phyloP scores from a whole-genome alignment of 2,888 invertebrate species.

The Brachylomia viminalis region DNA sequence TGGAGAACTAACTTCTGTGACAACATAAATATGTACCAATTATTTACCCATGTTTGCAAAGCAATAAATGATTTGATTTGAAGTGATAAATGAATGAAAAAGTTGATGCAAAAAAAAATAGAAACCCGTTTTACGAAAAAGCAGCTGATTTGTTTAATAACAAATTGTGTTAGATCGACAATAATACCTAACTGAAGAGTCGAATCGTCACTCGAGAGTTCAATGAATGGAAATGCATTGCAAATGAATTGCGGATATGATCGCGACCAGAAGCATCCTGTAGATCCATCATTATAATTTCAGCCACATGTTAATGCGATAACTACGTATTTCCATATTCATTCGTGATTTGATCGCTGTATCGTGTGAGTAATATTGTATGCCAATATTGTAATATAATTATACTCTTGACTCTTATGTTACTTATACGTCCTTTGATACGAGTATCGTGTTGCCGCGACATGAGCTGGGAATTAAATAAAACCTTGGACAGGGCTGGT shows the following conservation, averaged over 20 bases:
- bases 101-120: not conserved
- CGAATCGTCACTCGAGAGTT: slow-evolving; percentile 13
- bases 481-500: slow-evolving; percentile 54
- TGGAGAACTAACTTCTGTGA: too few relatives aligned
- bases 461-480: slow-evolving; percentile 57
- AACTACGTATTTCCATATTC: slow-evolving; percentile 40
- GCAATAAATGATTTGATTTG: too few relatives aligned
- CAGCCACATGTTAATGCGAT: slow-evolving; percentile 19
- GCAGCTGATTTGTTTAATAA: not conserved
- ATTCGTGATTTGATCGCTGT: slow-evolving; percentile 24
- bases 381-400: slow-evolving; percentile 29
- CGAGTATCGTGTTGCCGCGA: slow-evolving; percentile 53
- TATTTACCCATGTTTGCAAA: too few relatives aligned
- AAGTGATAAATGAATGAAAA: not conserved
- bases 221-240: slow-evolving; percentile 28
- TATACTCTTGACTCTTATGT: slow-evolving; percentile 45
- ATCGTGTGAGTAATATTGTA: slow-evolving; percentile 39
- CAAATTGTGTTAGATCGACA: not conserved
- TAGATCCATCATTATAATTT: slow-evolving; percentile 30
- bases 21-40: too few relatives aligned
- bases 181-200: slow-evolving; percentile 5
- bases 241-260: slow-evolving; percentile 47
- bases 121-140: not conserved
- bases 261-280: slow-evolving; percentile 38
- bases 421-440: slow-evolving; percentile 40